Evolutionary conservation across 2,888 invertebrate species (phyloP).

Genomic region (Spilarctia lutea): DNA sequence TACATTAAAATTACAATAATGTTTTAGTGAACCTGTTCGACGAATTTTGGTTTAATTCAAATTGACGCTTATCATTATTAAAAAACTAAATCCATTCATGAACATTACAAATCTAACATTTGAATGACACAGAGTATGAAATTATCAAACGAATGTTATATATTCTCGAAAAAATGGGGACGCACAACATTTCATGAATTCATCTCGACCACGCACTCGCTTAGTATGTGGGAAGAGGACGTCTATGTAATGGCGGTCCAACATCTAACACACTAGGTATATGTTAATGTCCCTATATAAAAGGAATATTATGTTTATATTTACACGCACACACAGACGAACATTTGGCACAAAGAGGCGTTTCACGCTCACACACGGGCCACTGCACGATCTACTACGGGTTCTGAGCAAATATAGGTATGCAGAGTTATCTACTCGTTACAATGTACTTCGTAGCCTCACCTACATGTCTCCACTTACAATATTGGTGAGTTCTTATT

Average conservation of each 20-base stretch:
- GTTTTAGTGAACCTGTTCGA: conserved; percentile 58
- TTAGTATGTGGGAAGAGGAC: conserved; percentile 17
- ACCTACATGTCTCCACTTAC: conserved; percentile 72
- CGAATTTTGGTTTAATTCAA: conserved; percentile 62
- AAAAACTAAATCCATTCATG: conserved; percentile 48
- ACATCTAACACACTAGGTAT: conserved; percentile 55
- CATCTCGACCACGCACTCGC: conserved; percentile 33
- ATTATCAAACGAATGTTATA: conserved; percentile 46
- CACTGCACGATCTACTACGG: conserved; percentile 71
- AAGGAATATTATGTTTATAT: conserved; percentile 67
- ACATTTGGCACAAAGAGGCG: conserved; percentile 84
- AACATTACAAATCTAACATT: conserved; percentile 52
- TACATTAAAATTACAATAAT: conserved; percentile 56
- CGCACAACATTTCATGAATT: conserved; percentile 32
- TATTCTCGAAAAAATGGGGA: conserved; percentile 42
- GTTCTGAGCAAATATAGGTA: conserved; percentile 86
- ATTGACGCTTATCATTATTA: conserved; percentile 67
- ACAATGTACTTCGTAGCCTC: conserved; percentile 65
- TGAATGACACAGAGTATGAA: conserved; percentile 53
- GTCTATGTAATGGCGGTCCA: conserved; percentile 29
- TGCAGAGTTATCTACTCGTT: conserved; percentile 81
- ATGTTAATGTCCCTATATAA: conserved; percentile 63
- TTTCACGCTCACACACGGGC: conserved; percentile 76
- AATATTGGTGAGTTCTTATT: conserved; percentile 80
- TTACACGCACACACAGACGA: conserved; percentile 72